Base-by-base conservation (phyloP, 1,140 invertebrate species). In the Cotesia chilonis region DNA sequence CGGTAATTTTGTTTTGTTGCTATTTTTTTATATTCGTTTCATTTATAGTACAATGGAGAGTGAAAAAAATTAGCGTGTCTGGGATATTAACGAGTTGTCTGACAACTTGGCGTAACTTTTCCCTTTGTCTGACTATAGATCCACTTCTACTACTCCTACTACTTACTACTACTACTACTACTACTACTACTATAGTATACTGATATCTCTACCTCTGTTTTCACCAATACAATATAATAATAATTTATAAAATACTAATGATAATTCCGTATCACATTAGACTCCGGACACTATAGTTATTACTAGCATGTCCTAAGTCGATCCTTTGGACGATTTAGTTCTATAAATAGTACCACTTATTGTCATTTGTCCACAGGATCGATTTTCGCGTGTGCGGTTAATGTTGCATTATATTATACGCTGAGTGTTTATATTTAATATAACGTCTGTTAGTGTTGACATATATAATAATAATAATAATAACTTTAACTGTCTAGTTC, bases 31-130 rank as follows among this genome's bases (percentile, higher is more conserved):
- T 55, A 4, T 55, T 55, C 12, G n/a, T 55, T 55, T 55, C 5
- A 14, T 55, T 55, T 20, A n/a, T n/a, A 14, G 5, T 55, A n/a
- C 17, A 55, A 55, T n/a, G 3, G 5, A n/a, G 54, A 55, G 12
- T 12, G n/a, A 55, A 55, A 55, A n/a, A 55, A 20, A 20, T 55
- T 55, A 55, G 12, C 54, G 54, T 55, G 54, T 14, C 54, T 55
- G 17, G 10, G 5, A 47, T 47, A 47, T 47, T 20, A 55, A 59
- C 55, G 20, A 20, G 14, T 20, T 59, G 57, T 59, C 57, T 20
- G 57, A 59, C 57, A 59, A 59, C 57, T 59, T 59, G 57, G 20
- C 57, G 20, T 59, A 59, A 59, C 57, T 59, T 59, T 59, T 59
- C 57, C 57, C 20, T 59, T 59, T 59, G 57, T 36, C 57, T 17